Evolutionary conservation across 2,113 vertebrate species (phyloP).

Genomic region (Apodemus sylvaticus): DNA sequence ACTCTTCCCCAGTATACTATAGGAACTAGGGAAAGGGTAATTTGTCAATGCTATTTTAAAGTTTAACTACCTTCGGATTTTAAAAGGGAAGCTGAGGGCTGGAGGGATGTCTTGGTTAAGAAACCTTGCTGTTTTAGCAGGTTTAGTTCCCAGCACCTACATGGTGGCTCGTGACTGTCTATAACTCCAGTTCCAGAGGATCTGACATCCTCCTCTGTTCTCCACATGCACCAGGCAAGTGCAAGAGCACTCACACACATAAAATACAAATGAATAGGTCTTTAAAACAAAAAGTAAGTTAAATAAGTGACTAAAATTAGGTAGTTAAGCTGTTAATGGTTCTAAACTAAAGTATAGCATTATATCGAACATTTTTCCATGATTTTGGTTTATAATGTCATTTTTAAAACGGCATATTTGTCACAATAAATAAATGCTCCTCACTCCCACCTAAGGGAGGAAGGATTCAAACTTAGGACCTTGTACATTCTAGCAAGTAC

Average conservation of each 20-base stretch:
- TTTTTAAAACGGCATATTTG: not conserved
- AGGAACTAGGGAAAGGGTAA: not conserved
- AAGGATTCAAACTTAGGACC: not conserved
- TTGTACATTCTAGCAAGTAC: not conserved
- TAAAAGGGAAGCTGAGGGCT: not conserved
- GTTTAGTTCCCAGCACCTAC: not conserved
- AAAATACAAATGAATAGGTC: not conserved
- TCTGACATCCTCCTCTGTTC: not conserved
- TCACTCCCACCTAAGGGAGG: not conserved
- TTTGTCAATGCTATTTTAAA: constrained; percentile 60
- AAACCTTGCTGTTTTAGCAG: not conserved
- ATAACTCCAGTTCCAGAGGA: not conserved
- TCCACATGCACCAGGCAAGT: not conserved
- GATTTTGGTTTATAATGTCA: not conserved
- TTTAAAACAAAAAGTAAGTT: not conserved
- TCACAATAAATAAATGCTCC: not conserved
- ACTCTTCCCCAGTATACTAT: not conserved
- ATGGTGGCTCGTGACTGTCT: not conserved
- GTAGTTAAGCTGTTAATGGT: constrained; percentile 38
- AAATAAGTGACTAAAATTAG: not conserved
- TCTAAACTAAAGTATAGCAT: constrained; percentile 3
- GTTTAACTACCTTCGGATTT: constrained; percentile 1
- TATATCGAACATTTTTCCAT: not conserved
- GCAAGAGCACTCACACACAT: not conserved
- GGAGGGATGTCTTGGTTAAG: not conserved